Evolutionary conservation across 2,888 invertebrate genomes (phyloP), one percentile per base, ranked within the genome.

Genomic region (Ethmia dodecea): DNA sequence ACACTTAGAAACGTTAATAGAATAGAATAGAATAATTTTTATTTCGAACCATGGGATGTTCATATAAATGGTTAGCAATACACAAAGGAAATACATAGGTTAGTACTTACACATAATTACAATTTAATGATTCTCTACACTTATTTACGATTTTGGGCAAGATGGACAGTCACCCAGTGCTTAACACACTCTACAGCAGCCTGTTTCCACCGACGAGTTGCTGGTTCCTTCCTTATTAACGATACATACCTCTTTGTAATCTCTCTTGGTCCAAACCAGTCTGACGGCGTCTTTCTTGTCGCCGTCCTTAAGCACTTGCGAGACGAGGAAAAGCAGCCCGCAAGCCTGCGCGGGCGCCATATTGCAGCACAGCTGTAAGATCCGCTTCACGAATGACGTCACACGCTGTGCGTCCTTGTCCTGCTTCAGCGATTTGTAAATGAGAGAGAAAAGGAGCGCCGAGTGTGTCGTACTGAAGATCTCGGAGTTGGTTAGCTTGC

Each of bases 361-460:
- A 50, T 92, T 91, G 11, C 91, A 72, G n/a, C 91, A 84, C 31
- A 92, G 57, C 72, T 92, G 88, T 6, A 86, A 29, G 6, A 84
- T 15, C 14, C 83, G 41, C 77, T 98, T 99, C 0, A 96, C 75
- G 64, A 98, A 96, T 1, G 96, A 93, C 61, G 92, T 89, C 0
- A 94, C 89, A 31, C 99, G 80, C 3, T 88, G 72, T 0, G 89
- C 65, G 49, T 93, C 91, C 3, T 83, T 81, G 80, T 99, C 99
- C 43, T 89, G 91, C 58, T 92, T 91, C 54, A 98, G 80, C 26
- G 96, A 93, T 67, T 94, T 94, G 76, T 92, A 97, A 12, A 98
- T 74, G 37, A 99, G 89, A 58, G 96, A 96, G 47, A 98, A 88
- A 49, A 98, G 90, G 45, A 96, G 89, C 1, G 95, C 92, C 29